Evolutionary conservation across 2,888 invertebrate species (phyloP).

Genomic region (Athalia circularis): DNA sequence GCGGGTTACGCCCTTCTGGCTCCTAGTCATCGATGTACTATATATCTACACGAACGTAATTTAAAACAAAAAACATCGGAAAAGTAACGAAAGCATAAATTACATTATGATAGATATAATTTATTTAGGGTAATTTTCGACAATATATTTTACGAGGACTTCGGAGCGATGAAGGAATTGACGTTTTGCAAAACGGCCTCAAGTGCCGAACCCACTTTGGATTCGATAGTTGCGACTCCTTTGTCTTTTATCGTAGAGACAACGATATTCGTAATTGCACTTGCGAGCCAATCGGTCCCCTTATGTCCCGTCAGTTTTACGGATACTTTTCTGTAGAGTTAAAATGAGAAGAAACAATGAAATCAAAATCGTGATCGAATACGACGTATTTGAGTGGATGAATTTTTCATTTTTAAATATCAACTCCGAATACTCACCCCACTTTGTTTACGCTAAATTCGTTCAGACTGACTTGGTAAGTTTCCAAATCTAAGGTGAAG

Average conservation of each 20-base stretch:
- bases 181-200: not conserved
- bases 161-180: not conserved
- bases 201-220: not conserved
- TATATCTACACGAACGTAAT: no score
- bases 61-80: not conserved
- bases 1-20: no score
- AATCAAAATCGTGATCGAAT: not conserved
- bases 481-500: not conserved
- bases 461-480: not conserved
- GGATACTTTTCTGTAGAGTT: not conserved
- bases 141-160: not conserved
- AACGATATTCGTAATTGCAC: not conserved
- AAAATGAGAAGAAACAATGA: not conserved
- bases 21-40: no score
- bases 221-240: not conserved
- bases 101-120: not conserved
- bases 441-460: not conserved
- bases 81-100: not conserved
- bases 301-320: not conserved
- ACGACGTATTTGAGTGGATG: no score
- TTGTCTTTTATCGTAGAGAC: not conserved
- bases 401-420: not conserved
- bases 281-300: constrained; percentile 18
- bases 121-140: constrained; percentile 11
- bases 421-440: constrained; percentile 9